Evolutionary conservation across 2,888 invertebrate genomes (phyloP), one percentile per base, ranked within the genome.

Genomic region (Heterodera filipjevi): DNA sequence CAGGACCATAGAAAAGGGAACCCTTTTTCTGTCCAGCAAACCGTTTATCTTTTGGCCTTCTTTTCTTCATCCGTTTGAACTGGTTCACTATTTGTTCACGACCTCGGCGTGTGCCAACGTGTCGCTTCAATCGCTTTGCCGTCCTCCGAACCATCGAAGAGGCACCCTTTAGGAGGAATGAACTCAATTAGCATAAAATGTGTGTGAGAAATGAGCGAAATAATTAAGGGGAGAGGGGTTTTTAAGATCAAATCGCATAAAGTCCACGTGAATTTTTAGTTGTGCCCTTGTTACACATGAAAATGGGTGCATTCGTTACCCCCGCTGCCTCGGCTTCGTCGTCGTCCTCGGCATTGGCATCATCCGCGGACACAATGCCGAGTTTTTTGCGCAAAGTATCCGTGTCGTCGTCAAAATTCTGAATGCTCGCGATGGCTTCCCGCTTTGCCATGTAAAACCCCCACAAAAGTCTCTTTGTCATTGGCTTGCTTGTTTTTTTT

Each of bases 361-460:
- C 14, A 14, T 14, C 3, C 59, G 16, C 16, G 16, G n/a, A n/a
- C 59, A 59, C 59, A 59, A 59, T 6, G 8, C 59, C 59, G n/a
- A n/a, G 27, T 6, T 27, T 5, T 59, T n/a, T 59, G 59, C 59
- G n/a, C n/a, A 59, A 10, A 3, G n/a, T 59, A 5, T n/a, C 27
- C 5, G 27, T 59, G n/a, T 59, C 8, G 59, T 59, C n/a, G 8
- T 59, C 59, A 59, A 59, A 59, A n/a, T 59, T n/a, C 22, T 59
- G n/a, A 22, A 27, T 27, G n/a, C 22, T n/a, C 8, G n/a, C 59
- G n/a, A 59, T 8, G 10, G 59, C 59, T 12, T 19, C 22, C 59
- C 59, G 59, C 59, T 59, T 59, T n/a, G n/a, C 59, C 59, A 59
- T 59, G 59, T 59, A 59, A 59, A 59, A 59, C 8, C 27, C n/a